Conservation (phyloP, 2,888 invertebrate species). For the Automeris io region DNA sequence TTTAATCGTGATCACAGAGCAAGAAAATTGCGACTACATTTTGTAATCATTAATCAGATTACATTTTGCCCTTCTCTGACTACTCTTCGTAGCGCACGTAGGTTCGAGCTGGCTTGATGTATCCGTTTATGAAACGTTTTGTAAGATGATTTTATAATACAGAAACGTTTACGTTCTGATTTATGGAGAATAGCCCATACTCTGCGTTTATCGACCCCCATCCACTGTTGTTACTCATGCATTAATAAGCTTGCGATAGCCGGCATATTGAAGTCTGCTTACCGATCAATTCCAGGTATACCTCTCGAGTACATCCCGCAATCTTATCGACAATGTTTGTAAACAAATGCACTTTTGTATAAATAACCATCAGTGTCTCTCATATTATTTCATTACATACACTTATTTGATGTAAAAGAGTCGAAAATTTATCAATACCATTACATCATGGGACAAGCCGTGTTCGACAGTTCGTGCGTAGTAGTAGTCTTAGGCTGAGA, state of each 20-base stretch:
- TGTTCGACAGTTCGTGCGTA: too few species aligned
- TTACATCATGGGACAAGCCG: too few species aligned
- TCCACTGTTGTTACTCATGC: conserved; percentile 4
- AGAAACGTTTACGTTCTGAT: not conserved
- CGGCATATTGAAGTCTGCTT: conserved; percentile 20
- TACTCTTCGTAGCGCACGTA: too few species aligned
- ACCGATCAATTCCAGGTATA: conserved; percentile 16
- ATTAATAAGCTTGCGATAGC: conserved; percentile 14
- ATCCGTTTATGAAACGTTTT: too few species aligned
- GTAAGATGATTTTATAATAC: not conserved
- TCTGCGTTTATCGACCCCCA: conserved; percentile 21
- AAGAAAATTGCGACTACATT: too few species aligned
- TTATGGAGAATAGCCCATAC: conserved; percentile 7
- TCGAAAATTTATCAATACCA: not conserved
- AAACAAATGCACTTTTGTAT: conserved; percentile 14
- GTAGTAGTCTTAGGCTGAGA: too few species aligned
- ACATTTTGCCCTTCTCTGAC: too few species aligned
- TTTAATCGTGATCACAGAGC: too few species aligned
- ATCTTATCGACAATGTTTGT: conserved; percentile 15
- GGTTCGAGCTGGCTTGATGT: too few species aligned
- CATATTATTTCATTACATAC: not conserved
- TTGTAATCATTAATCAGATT: too few species aligned
- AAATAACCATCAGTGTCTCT: not conserved
- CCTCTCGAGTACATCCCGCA: conserved; percentile 12
- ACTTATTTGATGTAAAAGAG: not conserved